Base-by-base conservation (phyloP, 2,113 vertebrate species). In the Centrocercus urophasianus region DNA sequence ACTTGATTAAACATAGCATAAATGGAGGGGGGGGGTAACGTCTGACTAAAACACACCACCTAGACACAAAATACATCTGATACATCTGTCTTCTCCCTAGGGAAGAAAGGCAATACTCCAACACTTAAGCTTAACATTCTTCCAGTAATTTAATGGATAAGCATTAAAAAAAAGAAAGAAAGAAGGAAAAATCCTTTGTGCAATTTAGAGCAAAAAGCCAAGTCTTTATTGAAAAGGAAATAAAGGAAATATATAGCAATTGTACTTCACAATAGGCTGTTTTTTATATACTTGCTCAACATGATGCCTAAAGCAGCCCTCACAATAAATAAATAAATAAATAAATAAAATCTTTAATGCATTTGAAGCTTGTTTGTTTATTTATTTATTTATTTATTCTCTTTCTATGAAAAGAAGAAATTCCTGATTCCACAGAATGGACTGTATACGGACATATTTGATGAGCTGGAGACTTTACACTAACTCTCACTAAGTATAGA, bases 171-270 rank as follows among this genome's bases (percentile, higher is more conserved):
- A 8, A 43, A 43, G 15, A 43, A 42, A 42, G 42, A 42, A 43
- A 43, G 42, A 38, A 18, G 34, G n/a, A 36, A 38, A 70, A n/a
- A 13, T 10, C n/a, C 42, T 87, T 91, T 90, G 48, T 89, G 32
- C 38, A 96, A 50, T 91, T 95, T 92, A 89, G 40, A 90, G 82
- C 92, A 96, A 67, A 80, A 30, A 96, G 59, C 42, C 74, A 93
- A 89, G 81, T 72, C 50, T 96, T 96, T 94, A 89, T 93, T 96
- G 91, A 84, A 95, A 96, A 96, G 6, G 22, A 94, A 96, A 75
- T 66, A 56, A 54, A 54, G 50, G 50, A 54, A 54, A 28, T 54
- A 54, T 34, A 32, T 77, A 93, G 80, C 56, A 90, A 93, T 73
- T 91, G 42, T 73, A 94, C 93, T 40, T 88, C 96, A 83, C 70